Conservation (phyloP, 2,888 invertebrate genomes). For the Thymelicus lineola region DNA sequence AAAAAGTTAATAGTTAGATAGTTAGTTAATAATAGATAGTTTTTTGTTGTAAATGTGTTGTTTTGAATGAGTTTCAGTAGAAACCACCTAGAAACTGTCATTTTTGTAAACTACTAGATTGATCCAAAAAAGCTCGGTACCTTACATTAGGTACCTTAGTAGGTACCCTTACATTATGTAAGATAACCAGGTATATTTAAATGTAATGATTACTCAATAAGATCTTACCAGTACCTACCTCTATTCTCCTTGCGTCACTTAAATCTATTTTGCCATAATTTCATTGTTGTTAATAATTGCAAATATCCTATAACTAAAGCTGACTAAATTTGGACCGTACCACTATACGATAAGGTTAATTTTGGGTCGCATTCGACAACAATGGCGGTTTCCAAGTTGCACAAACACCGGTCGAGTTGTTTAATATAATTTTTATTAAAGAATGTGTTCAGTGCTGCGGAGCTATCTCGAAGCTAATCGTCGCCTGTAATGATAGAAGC, state of each 20-base stretch:
- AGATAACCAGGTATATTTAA: neutral
- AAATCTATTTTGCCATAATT: conserved; percentile 34
- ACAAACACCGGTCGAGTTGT: conserved; percentile 63
- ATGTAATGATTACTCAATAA: conserved; percentile 4
- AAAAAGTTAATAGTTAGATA: no score
- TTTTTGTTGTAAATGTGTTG: no score
- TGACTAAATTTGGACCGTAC: conserved; percentile 26
- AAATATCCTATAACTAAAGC: conserved; percentile 31
- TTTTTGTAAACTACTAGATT: no score
- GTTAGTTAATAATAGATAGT: no score
- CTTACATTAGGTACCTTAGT: no score
- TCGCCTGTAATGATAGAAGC: conserved; percentile 77
- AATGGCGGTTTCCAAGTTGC: conserved; percentile 42
- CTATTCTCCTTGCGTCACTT: conserved; percentile 22
- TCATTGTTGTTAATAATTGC: conserved; percentile 39
- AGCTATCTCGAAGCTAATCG: conserved; percentile 78
- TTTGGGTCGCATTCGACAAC: conserved; percentile 8
- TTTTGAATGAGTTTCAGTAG: no score
- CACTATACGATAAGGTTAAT: neutral
- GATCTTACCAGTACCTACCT: neutral
- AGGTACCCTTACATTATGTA: no score
- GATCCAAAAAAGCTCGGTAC: no score
- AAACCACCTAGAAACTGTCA: no score
- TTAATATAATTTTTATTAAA: conserved; percentile 82
- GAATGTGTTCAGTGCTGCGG: conserved; percentile 74